Base-by-base conservation (phyloP, 2,797 vertebrate genomes). In the Acestrorhynchus altus region DNA sequence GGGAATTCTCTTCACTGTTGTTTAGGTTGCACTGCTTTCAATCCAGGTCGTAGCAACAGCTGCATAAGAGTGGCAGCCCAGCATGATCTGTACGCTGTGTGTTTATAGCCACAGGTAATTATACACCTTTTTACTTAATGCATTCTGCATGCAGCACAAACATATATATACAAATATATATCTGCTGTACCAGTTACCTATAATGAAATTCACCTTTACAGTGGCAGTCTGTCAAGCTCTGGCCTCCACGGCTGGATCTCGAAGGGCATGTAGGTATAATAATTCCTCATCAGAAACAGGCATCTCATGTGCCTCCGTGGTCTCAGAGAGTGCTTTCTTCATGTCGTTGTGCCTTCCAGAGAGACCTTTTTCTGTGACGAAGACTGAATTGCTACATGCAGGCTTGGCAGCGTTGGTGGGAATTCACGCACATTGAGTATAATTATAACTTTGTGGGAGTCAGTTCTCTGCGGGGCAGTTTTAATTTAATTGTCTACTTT, bases 361-460 rank as follows among this genome's bases (percentile, higher is more conserved):
- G 28, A 39, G 42, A 72, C 52, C 47, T 28, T 54, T 77, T 63
- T 51, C 40, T 51, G 39, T 46, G n/a, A 42, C 24, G 65, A 49
- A 67, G 9, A 22, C 46, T 8, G 18, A 51, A 69, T 69, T 13
- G n/a, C 61, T 72, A 63, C 42, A 51, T 39, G 22, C 9, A 49
- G 65, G 40, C 16, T 31, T 72, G 63, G 24, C 57, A 61, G 76
- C 16, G 46, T 40, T 9, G 24, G 24, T 35, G 63, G 67, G 56
- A 72, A 57, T 74, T 52, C 9, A 11, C 44, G 16, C 56, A 74
- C 54, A 68, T 71, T 79, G 46, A 69, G 24, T 81, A 75, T 76
- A 77, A 84, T 81, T 78, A 78, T 60, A 82, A 83, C 78, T 39
- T 66, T 61, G 11, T 76, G 28, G 4, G 78, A 83, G 76, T 24